phyloP scores from a whole-genome alignment of 2,888 invertebrate genomes.

The Stenodera caucasica region DNA sequence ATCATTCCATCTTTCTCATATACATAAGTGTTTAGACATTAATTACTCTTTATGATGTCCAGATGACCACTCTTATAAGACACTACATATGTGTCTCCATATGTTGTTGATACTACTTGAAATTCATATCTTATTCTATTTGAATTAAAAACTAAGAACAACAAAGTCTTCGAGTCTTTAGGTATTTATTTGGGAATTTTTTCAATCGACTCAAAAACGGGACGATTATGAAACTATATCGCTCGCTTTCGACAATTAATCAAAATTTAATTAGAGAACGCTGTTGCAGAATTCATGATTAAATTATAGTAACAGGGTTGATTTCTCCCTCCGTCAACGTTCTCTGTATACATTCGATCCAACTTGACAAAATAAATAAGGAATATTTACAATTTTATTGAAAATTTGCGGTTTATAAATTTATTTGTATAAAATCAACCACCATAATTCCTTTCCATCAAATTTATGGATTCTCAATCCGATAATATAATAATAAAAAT shows the following conservation, averaged over 20 bases:
- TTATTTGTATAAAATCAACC: slow-evolving; percentile 30
- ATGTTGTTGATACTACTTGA: slow-evolving; percentile 18
- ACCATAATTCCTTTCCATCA: slow-evolving; percentile 30
- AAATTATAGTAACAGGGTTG: slow-evolving; percentile 21
- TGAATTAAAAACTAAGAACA: slow-evolving; percentile 2
- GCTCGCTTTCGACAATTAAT: slow-evolving; percentile 33
- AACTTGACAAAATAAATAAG: not conserved
- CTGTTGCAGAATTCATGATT: slow-evolving; percentile 25
- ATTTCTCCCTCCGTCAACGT: not conserved
- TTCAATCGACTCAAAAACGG: not conserved
- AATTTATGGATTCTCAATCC: slow-evolving; percentile 19
- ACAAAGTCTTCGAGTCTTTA: too few species aligned
- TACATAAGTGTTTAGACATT: slow-evolving; percentile 44
- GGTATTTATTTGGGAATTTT: not conserved
- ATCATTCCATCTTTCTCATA: slow-evolving; percentile 13
- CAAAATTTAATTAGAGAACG: slow-evolving; percentile 35
- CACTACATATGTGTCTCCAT: slow-evolving; percentile 14
- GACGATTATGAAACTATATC: not conserved
- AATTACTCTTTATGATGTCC: slow-evolving; percentile 47
- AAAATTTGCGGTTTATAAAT: not conserved
- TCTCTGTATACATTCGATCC: not conserved
- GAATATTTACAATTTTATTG: not conserved
- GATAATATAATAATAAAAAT: not conserved
- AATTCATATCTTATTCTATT: slow-evolving; percentile 24
- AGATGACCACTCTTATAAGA: slow-evolving; percentile 39